These are phyloP conservation scores for Drosophila parabipectinata DNA, from an alignment of 1,140 invertebrate genomes.

Conservation along the genomic window DNA sequence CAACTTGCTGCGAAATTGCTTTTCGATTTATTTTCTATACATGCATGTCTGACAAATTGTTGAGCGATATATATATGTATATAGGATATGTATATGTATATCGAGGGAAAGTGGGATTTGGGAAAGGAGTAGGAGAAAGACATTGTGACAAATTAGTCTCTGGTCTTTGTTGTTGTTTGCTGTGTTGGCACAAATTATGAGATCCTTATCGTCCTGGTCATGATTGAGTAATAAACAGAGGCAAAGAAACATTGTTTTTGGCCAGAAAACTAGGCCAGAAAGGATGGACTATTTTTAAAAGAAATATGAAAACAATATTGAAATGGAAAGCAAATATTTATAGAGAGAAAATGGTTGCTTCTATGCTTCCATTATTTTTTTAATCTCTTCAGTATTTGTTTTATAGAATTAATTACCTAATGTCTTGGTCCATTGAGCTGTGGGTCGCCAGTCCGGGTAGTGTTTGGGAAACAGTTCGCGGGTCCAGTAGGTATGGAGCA, in stretches of 20 bases:
- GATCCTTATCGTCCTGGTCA: conserved; percentile 49
- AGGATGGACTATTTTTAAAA: conserved; percentile 5
- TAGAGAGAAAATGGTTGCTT: no score
- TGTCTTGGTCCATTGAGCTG: conserved; percentile 95
- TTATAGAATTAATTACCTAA: conserved; percentile 88
- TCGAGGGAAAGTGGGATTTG: neutral
- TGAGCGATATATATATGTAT: neutral
- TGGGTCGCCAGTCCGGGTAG: conserved; percentile 95
- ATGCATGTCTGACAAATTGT: conserved; percentile 69
- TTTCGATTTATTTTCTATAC: conserved; percentile 75
- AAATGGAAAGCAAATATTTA: conserved; percentile 1
- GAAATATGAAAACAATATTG: neutral
- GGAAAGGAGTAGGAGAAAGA: conserved; percentile 17
- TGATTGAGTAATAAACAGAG: conserved; percentile 46
- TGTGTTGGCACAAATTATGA: conserved; percentile 63
- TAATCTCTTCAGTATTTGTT: neutral
- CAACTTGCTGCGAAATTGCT: conserved; percentile 77
- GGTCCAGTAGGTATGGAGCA: conserved; percentile 95
- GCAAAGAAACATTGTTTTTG: conserved; percentile 16
- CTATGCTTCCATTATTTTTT: neutral
- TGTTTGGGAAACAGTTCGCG: conserved; percentile 94
- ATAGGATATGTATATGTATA: no score
- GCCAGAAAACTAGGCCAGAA: conserved; percentile 21
- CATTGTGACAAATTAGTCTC: conserved; percentile 79
- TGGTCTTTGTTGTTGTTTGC: conserved; percentile 39